Evolutionary conservation across 2,888 invertebrate species (phyloP).

Genomic region (Artemia sp.): DNA sequence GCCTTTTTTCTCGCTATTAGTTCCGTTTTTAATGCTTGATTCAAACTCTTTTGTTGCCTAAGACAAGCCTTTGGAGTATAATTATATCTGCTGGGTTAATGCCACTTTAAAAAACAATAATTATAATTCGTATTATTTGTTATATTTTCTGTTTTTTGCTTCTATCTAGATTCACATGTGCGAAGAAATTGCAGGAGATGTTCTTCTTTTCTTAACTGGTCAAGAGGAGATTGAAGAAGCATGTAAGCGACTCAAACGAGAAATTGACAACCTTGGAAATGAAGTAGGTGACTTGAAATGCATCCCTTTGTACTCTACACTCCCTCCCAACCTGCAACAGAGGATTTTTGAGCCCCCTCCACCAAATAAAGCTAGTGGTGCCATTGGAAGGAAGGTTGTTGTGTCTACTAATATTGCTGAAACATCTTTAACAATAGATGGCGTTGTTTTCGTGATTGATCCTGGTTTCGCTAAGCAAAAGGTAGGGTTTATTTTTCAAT

Average conservation of each 20-base stretch:
- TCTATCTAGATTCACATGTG: conserved; percentile 65
- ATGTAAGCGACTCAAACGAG: conserved; percentile 87
- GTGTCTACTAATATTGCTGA: conserved; percentile 99
- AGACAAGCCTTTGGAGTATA: no score
- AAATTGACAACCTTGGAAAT: conserved; percentile 86
- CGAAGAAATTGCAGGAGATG: conserved; percentile 77
- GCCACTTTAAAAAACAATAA: no score
- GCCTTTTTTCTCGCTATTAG: no score
- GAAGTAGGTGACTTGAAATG: conserved; percentile 95
- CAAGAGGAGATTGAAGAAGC: conserved; percentile 94
- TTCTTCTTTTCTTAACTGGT: conserved; percentile 71
- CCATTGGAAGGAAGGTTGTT: conserved; percentile 73
- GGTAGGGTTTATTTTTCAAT: conserved; percentile 34
- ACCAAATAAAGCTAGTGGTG: conserved; percentile 60
- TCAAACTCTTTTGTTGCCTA: no score
- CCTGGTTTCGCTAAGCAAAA: conserved; percentile 99
- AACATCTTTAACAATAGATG: conserved; percentile 95
- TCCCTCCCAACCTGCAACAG: conserved; percentile 92
- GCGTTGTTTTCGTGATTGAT: conserved; percentile 98
- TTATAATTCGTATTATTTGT: no score
- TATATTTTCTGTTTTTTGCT: no score
- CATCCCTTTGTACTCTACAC: conserved; percentile 92
- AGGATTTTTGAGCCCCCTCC: conserved; percentile 94
- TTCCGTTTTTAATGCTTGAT: no score
- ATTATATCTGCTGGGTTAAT: no score